phyloP scores from a whole-genome alignment of 2,888 invertebrate species.

The Lycaena phlaeas region DNA sequence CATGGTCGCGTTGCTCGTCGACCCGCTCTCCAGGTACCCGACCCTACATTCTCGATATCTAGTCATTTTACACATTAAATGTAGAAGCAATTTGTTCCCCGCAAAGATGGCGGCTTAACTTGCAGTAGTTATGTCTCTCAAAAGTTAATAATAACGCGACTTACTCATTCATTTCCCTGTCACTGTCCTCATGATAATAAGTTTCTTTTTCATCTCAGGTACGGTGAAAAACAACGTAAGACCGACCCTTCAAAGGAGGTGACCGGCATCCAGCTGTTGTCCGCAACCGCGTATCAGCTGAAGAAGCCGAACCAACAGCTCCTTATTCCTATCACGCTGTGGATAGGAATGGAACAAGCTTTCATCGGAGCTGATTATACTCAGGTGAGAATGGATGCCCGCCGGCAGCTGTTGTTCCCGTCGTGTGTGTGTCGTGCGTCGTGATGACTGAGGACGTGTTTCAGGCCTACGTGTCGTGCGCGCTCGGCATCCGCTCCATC shows the following conservation, averaged over 20 bases:
- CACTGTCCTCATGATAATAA: too few species aligned
- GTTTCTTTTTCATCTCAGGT: too few species aligned
- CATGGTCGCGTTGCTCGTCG: slow-evolving; percentile 89
- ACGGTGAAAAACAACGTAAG: slow-evolving; percentile 87
- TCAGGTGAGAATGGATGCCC: too few species aligned
- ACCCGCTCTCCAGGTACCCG: slow-evolving; percentile 89
- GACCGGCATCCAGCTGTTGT: slow-evolving; percentile 84
- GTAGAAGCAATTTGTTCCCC: too few species aligned
- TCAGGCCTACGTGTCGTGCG: slow-evolving; percentile 90
- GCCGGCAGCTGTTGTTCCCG: too few species aligned
- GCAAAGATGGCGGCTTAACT: too few species aligned
- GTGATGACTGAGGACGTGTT: too few species aligned
- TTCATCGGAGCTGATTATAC: slow-evolving; percentile 95
- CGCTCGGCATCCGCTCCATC: slow-evolving; percentile 91
- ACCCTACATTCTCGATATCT: too few species aligned
- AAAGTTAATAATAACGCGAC: too few species aligned
- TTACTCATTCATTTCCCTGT: too few species aligned
- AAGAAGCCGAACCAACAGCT: slow-evolving; percentile 93
- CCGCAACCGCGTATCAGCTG: slow-evolving; percentile 92
- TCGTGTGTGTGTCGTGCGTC: too few species aligned
- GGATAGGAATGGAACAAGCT: slow-evolving; percentile 98
- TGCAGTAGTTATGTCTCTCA: too few species aligned
- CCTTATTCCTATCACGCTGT: slow-evolving; percentile 94
- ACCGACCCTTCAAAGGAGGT: slow-evolving; percentile 82
- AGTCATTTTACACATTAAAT: background rate